Conservation (phyloP, 2,797 vertebrate species). For the Tarsius wallacei region DNA sequence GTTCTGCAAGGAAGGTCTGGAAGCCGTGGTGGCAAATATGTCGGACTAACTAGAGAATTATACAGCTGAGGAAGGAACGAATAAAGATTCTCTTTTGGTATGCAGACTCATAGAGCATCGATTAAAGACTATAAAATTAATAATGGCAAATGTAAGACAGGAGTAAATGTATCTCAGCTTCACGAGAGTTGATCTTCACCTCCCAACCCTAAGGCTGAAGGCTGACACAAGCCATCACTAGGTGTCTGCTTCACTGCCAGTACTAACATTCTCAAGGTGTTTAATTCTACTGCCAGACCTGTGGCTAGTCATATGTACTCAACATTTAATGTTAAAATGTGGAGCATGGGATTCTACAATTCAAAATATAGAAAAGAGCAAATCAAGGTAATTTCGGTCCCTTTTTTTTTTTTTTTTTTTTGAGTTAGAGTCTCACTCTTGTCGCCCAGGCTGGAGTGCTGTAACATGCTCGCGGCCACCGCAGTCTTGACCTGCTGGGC, state of each 20-base stretch:
- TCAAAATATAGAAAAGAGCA: not conserved
- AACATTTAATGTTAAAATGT: not conserved
- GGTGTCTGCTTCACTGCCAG: accelerated
- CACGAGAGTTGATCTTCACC: accelerated
- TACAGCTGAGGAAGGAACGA: not conserved
- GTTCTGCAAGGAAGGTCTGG: not conserved
- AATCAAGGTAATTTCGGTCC: not conserved
- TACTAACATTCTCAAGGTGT: not conserved
- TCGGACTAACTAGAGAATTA: not conserved
- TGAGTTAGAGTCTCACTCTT: too few species aligned
- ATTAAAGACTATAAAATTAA: not conserved
- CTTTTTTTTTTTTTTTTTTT: too few species aligned
- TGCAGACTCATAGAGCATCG: not conserved
- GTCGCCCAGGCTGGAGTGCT: too few species aligned
- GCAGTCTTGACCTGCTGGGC: too few species aligned
- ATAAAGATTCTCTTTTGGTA: not conserved
- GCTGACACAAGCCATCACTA: accelerated
- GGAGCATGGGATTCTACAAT: not conserved
- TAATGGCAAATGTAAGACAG: not conserved
- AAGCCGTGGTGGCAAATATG: not conserved
- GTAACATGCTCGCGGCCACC: too few species aligned
- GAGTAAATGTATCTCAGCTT: not conserved
- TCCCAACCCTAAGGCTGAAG: not conserved
- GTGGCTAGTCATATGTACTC: not conserved
- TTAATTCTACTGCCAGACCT: not conserved